Evolutionary conservation across 53 echinoderm and acorn worm species (phyloP), one percentile per base, ranked within the genome.

Genomic region (Astropecten irregularis): DNA sequence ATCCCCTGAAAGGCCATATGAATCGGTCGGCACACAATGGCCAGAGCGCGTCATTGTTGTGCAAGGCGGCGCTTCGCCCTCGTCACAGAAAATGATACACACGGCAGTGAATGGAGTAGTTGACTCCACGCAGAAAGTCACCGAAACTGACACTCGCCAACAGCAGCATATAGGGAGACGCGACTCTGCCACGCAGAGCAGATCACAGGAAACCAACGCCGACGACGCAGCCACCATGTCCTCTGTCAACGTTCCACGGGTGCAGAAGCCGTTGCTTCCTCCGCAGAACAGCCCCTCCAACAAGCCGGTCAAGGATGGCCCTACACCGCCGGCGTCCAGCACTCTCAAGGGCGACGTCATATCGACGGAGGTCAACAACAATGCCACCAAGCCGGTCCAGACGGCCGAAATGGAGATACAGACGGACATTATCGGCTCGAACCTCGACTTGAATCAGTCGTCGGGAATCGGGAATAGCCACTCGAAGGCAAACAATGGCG

Each of bases 1-100:
- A 26, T 84, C 89, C 23, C 68, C 52, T 40, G 91, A 95, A 37
- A 66, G 79, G 35, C 87, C 47, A 22, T 84, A 71, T 28, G 95
- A 92, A 76, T 91, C 93, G 48, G 93, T 88, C 14, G 96, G 93
- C 62, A 93, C 91, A 42, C 96, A 96, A 69, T 96, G 96, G 87
- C 96, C 96, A 25, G 96, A 96, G 57, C 91, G 89, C 39, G 73
- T 96, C 28, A 91, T 96, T 65, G 86, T 92, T 44, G 93, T 90
- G 15, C 85, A 83, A 29, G 86, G 89, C 60, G 86, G 89, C 52
- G 56, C 87, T 28, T 79, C 66, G 20, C 51, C 79, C 7, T 84
- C 91, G 54, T 84, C 88, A 29, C 84, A 88, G 28, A 90, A 77
- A 30, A 76, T 63, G 18, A 59, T 51, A 3, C 55, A 72, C 29